Evolutionary conservation across 2,113 vertebrate genomes (phyloP).

Genomic region (Cottus gobio): DNA sequence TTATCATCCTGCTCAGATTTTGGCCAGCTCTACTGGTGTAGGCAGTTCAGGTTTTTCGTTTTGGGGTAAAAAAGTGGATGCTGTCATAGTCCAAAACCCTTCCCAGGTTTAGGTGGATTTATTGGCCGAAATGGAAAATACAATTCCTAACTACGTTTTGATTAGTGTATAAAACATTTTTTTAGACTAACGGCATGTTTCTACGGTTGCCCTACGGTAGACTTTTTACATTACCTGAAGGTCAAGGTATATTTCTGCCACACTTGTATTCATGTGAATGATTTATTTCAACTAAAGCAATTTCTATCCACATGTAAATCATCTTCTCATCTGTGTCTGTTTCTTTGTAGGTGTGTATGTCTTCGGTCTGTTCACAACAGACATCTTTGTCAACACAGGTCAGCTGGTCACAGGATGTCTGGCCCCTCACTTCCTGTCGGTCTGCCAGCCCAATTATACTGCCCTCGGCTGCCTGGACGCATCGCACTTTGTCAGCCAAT

Average conservation of each 20-base stretch:
- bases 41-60: background rate
- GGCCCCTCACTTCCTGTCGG: constrained; percentile 92
- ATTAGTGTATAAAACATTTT: too few relatives aligned
- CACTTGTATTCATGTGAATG: too few relatives aligned
- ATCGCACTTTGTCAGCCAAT: constrained; percentile 87
- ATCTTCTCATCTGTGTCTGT: constrained; percentile 16
- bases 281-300: too few relatives aligned
- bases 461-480: constrained; percentile 89
- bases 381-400: constrained; percentile 94
- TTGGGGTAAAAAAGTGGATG: background rate
- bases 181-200: too few relatives aligned
- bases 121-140: too few relatives aligned
- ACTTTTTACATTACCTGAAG: too few relatives aligned
- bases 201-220: too few relatives aligned
- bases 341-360: constrained; percentile 88
- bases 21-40: background rate
- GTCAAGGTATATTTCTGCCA: too few relatives aligned
- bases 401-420: constrained; percentile 93
- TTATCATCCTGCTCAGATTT: background rate
- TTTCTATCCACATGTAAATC: too few relatives aligned
- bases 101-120: too few relatives aligned
- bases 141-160: too few relatives aligned
- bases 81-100: too few relatives aligned
- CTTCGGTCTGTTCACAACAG: constrained; percentile 91
- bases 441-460: constrained; percentile 93